Evolutionary conservation across 1,140 invertebrate genomes (phyloP).

Genomic region (Goniozus legneri): DNA sequence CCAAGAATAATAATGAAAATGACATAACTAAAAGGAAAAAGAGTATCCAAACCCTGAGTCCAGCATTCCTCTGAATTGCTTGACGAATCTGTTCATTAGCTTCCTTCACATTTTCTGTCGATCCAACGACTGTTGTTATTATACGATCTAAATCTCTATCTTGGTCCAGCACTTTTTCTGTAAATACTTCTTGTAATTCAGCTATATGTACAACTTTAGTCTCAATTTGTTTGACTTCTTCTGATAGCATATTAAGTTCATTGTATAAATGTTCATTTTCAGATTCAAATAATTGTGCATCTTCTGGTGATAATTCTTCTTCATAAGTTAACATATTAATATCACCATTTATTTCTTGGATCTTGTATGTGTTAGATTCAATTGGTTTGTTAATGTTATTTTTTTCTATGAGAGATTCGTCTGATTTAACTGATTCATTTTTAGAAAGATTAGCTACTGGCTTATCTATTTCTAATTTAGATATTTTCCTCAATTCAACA

Average conservation of each 20-base stretch:
- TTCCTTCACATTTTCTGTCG: conserved; percentile 92
- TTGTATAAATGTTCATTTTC: conserved; percentile 81
- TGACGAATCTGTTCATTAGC: conserved; percentile 95
- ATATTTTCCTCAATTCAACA: conserved; percentile 77
- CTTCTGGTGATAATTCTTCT: conserved; percentile 74
- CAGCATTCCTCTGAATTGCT: conserved; percentile 95
- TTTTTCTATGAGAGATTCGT: conserved; percentile 36
- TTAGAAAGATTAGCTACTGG: conserved; percentile 18
- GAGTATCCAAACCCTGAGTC: conserved; percentile 87
- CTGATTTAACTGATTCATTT: background rate
- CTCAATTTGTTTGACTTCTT: conserved; percentile 82
- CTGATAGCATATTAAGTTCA: conserved; percentile 73
- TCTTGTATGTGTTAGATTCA: conserved; percentile 38
- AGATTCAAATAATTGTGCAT: conserved; percentile 85
- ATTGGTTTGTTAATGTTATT: conserved; percentile 19
- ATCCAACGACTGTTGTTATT: conserved; percentile 78
- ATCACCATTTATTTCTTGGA: conserved; percentile 46
- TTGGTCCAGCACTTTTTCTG: conserved; percentile 95
- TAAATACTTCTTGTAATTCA: conserved; percentile 93
- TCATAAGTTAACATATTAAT: conserved; percentile 47
- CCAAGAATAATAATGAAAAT: conserved; percentile 91
- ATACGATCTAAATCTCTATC: conserved; percentile 90
- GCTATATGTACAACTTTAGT: conserved; percentile 94
- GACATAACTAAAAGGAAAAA: conserved; percentile 96
- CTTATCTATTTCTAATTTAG: conserved; percentile 61